Base-by-base conservation (phyloP, 2,113 vertebrate genomes). In the Stegostoma tigrinum region DNA sequence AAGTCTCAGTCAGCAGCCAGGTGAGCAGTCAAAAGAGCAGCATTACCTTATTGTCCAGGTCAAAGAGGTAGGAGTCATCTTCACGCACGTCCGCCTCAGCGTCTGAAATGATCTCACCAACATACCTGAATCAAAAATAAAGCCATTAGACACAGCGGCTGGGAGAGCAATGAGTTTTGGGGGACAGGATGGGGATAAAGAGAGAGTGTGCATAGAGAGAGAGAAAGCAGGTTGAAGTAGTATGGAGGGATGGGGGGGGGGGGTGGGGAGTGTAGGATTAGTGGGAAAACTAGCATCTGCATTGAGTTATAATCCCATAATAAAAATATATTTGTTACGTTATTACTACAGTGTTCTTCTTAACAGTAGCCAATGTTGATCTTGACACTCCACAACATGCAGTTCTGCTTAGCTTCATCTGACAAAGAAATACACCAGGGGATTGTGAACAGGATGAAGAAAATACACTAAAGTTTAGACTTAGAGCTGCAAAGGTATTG, bases 51-150 rank as follows among this genome's bases (percentile, higher is more conserved):
- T 99, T 99, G 97, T 99, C 98, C 95, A 99, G 97, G 96, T 99
- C 98, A 95, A 99, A 99, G 70, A 99, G 97, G 83, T 99, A 99
- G 0, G 98, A 99, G 95, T 99, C 98, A 0, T 99, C 98, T 96
- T 99, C 98, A 96, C 98, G 97, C 30, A 99, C 98, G 8, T 99
- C 98, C 0, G 98, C 98, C 96, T 99, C 98, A 0, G 98, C 98
- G 8, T 99, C 98, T 0, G 98, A 99, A 96, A 99, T 99, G 96
- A 99, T 97, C 96, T 99, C 98, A 4, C 98, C 98, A 0, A 99
- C 98, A 34, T 99, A 99, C 96, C 98, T 99, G 96, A 10, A 48
- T 19, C 23, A 55, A 27, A 72, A 24, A 72, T 17, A n/a, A 66
- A 87, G 72, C 3, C 42, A 38, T 80, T 48, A 95, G 6, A 64